phyloP scores from a whole-genome alignment of 2,113 vertebrate genomes.

The Tapirus terrestris region DNA sequence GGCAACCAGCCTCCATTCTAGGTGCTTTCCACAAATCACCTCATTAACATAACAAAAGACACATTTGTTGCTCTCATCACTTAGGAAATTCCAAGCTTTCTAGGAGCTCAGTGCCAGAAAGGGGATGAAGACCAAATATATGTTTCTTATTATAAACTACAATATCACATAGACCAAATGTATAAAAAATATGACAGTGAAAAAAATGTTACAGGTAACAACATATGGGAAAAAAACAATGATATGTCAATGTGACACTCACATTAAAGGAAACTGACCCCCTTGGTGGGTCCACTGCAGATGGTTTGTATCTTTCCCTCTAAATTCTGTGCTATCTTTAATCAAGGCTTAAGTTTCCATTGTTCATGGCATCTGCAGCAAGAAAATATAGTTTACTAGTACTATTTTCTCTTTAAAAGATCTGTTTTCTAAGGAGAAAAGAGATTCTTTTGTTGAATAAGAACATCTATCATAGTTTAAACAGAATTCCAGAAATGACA shows the following conservation, averaged over 20 bases:
- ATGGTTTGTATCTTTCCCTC: neutral
- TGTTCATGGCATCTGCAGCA: slow-evolving; percentile 51
- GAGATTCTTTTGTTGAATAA: slow-evolving; percentile 78
- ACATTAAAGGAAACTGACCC: neutral
- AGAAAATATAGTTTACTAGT: slow-evolving; percentile 63
- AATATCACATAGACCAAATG: neutral
- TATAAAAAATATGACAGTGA: neutral
- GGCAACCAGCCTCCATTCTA: neutral
- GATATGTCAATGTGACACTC: neutral
- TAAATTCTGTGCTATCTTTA: neutral
- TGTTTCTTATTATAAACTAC: neutral
- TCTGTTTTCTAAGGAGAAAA: slow-evolving; percentile 67
- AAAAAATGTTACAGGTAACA: neutral
- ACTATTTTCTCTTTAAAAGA: slow-evolving; percentile 69
- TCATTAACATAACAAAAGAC: neutral
- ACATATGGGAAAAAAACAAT: neutral
- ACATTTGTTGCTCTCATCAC: neutral
- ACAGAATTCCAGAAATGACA: slow-evolving; percentile 86
- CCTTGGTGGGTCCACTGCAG: neutral
- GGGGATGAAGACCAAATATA: neutral
- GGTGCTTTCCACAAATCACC: neutral
- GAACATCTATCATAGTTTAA: slow-evolving; percentile 88
- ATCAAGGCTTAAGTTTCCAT: neutral
- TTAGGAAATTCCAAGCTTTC: neutral
- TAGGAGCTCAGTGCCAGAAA: neutral